phyloP scores from a whole-genome alignment of 2,113 vertebrate genomes.

The Fulmarus glacialis region DNA sequence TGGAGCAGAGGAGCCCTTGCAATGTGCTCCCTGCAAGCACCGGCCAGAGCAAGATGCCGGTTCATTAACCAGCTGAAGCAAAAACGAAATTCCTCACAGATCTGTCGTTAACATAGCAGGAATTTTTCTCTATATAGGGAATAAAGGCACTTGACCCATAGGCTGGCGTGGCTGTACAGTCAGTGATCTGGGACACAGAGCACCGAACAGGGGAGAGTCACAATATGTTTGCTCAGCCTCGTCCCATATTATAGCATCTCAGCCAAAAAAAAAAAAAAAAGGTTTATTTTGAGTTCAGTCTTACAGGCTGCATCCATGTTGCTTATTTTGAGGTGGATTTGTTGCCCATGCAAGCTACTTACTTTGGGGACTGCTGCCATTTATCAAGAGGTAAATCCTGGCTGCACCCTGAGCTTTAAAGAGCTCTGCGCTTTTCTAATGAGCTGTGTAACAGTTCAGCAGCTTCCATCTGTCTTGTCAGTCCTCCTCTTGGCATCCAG shows the following conservation, averaged over 20 bases:
- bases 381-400: constrained; percentile 7
- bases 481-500: background rate
- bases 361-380: background rate
- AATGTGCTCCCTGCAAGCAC: background rate
- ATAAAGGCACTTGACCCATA: background rate
- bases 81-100: rapidly evolving
- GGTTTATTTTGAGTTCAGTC: background rate
- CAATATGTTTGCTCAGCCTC: background rate
- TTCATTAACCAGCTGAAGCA: background rate
- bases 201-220: background rate
- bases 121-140: background rate
- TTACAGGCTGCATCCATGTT: background rate
- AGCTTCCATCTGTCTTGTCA: background rate
- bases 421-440: background rate
- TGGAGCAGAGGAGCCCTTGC: background rate
- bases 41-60: background rate
- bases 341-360: background rate
- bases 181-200: background rate
- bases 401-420: constrained; percentile 5
- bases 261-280: background rate
- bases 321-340: background rate
- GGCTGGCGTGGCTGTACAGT: background rate
- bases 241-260: background rate
- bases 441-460: background rate
- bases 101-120: background rate